Conservation (phyloP, 2,797 vertebrate species). For the Avahi laniger region DNA sequence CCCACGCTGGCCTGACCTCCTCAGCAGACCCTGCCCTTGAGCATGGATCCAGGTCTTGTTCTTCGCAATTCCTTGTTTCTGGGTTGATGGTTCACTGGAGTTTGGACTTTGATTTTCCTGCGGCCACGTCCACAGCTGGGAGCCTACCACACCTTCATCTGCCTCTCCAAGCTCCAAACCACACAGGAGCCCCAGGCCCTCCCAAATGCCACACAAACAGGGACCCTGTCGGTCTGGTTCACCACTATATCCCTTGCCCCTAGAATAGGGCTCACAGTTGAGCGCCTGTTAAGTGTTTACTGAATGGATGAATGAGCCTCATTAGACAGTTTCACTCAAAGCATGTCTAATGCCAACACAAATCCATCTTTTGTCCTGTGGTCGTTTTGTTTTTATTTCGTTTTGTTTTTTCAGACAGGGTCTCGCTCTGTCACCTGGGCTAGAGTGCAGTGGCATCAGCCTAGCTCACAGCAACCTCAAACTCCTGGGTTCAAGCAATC, state of each 20-base stretch:
- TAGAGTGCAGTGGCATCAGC: too few species aligned
- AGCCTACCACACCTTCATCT: background rate
- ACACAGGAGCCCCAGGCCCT: background rate
- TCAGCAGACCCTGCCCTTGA: background rate
- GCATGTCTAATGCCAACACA: background rate
- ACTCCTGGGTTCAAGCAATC: background rate
- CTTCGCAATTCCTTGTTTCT: background rate
- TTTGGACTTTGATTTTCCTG: background rate
- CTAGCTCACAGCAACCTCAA: background rate
- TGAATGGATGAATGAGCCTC: background rate
- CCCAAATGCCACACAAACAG: background rate
- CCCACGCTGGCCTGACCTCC: background rate
- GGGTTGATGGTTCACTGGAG: background rate
- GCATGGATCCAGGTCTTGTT: background rate
- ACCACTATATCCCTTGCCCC: too few species aligned
- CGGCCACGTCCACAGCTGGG: background rate
- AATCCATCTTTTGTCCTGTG: background rate
- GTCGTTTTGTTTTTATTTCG: background rate
- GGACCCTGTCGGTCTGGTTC: background rate
- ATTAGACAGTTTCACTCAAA: background rate
- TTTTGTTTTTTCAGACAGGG: too few species aligned
- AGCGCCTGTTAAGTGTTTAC: background rate
- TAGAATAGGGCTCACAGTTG: background rate
- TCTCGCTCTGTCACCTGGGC: too few species aligned
- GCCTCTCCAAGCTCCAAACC: background rate